Conservation (phyloP, 37 sponge, comb jelly and placozoan species). For the Beroe forskalii region DNA sequence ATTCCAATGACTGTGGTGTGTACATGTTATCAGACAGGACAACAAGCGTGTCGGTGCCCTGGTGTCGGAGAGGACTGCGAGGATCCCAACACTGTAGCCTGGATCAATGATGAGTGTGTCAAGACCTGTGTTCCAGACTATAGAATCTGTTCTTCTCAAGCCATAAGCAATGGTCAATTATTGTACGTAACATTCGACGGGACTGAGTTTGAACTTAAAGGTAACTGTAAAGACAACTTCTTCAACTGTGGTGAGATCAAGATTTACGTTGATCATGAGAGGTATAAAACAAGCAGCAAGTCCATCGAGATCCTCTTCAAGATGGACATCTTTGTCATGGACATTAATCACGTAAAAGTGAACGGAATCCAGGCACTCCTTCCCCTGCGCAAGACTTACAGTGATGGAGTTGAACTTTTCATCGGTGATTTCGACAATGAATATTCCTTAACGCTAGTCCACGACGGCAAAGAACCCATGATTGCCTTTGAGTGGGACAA, state of each 20-base stretch:
- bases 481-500: not conserved
- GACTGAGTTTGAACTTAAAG: not conserved
- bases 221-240: constrained; percentile 19
- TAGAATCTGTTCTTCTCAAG: too few relatives aligned
- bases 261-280: constrained; percentile 27
- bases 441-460: not conserved
- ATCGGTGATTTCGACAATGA: not conserved
- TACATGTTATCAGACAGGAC: too few relatives aligned
- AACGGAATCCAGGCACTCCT: not conserved
- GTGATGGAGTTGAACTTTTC: not conserved
- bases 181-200: constrained; percentile 41
- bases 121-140: too few relatives aligned
- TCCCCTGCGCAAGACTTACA: constrained; percentile 34
- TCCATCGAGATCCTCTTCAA: not conserved
- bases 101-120: too few relatives aligned
- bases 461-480: not conserved
- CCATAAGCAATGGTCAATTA: too few relatives aligned
- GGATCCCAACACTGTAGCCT: too few relatives aligned
- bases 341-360: not conserved
- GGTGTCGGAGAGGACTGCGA: too few relatives aligned
- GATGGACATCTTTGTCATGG: not conserved
- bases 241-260: constrained; percentile 1
- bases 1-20: too few relatives aligned
- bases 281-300: not conserved
- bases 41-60: too few relatives aligned